Conservation (phyloP, 2,888 invertebrate species). For the Pristionchus mayeri region DNA sequence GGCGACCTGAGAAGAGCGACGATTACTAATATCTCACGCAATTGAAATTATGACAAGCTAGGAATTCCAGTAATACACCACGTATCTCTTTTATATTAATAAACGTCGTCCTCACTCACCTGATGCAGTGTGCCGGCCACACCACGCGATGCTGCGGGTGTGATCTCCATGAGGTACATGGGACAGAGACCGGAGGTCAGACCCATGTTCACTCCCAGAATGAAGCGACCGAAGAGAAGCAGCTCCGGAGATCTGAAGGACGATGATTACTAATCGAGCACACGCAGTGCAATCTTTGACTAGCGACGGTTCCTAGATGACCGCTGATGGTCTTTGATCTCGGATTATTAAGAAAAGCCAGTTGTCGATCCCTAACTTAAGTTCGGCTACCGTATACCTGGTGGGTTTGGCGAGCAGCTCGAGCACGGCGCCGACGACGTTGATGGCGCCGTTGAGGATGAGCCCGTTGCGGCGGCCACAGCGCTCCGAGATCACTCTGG, state of each 20-base stretch:
- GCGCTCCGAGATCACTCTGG: slow-evolving; percentile 76
- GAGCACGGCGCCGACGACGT: slow-evolving; percentile 76
- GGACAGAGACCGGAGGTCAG: slow-evolving; percentile 78
- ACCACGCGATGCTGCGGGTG: slow-evolving; percentile 77
- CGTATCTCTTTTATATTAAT: too few species aligned
- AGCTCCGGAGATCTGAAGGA: slow-evolving; percentile 76
- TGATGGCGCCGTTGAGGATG: slow-evolving; percentile 73
- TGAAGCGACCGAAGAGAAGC: slow-evolving; percentile 77
- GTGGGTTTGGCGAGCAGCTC: slow-evolving; percentile 77
- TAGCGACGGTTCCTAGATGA: neutral
- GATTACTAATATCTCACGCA: neutral
- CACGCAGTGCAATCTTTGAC: slow-evolving; percentile 21
- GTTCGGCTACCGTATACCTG: slow-evolving; percentile 48
- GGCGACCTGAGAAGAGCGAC: slow-evolving; percentile 68
- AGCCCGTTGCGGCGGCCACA: slow-evolving; percentile 76
- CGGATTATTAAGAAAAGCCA: neutral
- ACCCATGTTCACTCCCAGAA: slow-evolving; percentile 77
- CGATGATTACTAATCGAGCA: neutral
- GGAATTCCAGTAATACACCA: neutral
- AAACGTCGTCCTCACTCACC: slow-evolving; percentile 53
- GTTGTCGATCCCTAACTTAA: neutral
- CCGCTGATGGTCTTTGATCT: neutral
- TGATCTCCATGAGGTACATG: slow-evolving; percentile 78
- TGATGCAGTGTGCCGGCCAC: slow-evolving; percentile 78
- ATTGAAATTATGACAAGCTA: neutral